phyloP scores from a whole-genome alignment of 1,140 invertebrate species.

The Zeugodacus cucurbitae region DNA sequence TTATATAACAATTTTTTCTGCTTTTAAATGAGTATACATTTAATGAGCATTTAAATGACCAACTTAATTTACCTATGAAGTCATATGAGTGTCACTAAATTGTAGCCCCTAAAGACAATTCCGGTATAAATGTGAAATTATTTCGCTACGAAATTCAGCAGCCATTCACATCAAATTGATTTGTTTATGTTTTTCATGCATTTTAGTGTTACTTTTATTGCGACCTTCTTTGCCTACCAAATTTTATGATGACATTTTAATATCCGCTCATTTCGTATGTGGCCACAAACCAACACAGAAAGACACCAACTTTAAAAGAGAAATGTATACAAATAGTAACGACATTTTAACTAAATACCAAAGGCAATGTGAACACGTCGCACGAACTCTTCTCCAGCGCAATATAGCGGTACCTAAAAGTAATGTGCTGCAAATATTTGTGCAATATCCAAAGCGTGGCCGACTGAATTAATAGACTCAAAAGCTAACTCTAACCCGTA shows the following conservation, averaged over 20 bases:
- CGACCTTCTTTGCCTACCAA: background rate
- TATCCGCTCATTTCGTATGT: background rate
- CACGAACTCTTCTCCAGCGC: background rate
- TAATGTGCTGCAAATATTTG: conserved; percentile 27
- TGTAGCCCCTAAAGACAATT: too few species aligned
- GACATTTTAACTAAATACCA: background rate
- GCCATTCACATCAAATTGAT: background rate
- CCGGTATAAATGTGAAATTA: too few species aligned
- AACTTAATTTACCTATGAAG: too few species aligned
- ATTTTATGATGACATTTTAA: background rate
- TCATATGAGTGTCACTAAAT: too few species aligned
- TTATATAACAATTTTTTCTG: too few species aligned
- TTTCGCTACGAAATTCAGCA: background rate
- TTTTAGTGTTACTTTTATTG: background rate
- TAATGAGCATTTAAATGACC: too few species aligned
- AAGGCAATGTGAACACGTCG: background rate
- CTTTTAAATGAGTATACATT: too few species aligned
- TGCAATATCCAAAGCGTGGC: background rate
- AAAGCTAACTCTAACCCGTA: background rate
- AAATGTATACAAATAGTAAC: background rate
- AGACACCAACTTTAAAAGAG: background rate
- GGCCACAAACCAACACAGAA: too few species aligned
- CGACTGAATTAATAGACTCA: background rate
- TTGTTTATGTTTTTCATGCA: background rate
- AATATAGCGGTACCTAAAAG: background rate